A percentile compares a stretch with the other conserved stretches of the same genome.
Evolutionary conservation across 2,888 invertebrate species (phyloP).

Genomic region (Drosophila birchii): DNA sequence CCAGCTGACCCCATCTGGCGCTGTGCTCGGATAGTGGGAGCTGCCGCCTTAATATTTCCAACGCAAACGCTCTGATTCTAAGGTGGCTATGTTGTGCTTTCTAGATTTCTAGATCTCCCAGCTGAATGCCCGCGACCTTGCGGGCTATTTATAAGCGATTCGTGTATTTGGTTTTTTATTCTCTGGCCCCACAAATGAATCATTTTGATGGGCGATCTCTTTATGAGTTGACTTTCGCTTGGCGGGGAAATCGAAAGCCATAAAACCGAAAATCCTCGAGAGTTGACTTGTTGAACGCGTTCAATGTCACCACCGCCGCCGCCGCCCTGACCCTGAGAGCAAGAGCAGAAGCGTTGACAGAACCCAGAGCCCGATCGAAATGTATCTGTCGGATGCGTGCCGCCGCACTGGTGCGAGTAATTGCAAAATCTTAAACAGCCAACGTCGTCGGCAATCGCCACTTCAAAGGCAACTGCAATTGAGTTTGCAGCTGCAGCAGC

Average conservation of each 20-base stretch:
- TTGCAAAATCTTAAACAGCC: slow-evolving; percentile 54
- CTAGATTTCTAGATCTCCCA: slow-evolving; percentile 38
- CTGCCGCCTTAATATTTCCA: slow-evolving; percentile 25
- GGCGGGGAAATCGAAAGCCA: slow-evolving; percentile 38
- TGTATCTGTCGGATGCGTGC: slow-evolving; percentile 26
- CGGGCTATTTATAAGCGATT: slow-evolving; percentile 62
- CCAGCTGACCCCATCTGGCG: slow-evolving; percentile 20
- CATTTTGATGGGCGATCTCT: slow-evolving; percentile 58
- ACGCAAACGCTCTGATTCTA: slow-evolving; percentile 32
- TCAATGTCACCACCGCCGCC: slow-evolving; percentile 59
- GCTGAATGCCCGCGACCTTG: slow-evolving; percentile 63
- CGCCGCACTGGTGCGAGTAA: slow-evolving; percentile 26
- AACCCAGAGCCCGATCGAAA: slow-evolving; percentile 8
- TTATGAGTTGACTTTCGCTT: slow-evolving; percentile 58
- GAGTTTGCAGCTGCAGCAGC: slow-evolving; percentile 72
- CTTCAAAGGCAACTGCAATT: slow-evolving; percentile 69
- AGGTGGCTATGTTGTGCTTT: slow-evolving; percentile 47
- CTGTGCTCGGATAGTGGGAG: slow-evolving; percentile 15
- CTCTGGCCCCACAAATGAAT: slow-evolving; percentile 58
- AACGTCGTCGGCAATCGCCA: slow-evolving; percentile 31
- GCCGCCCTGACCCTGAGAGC: slow-evolving; percentile 41
- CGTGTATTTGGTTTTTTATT: slow-evolving; percentile 43
- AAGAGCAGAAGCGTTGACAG: slow-evolving; percentile 36
- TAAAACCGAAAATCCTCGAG: slow-evolving; percentile 44
- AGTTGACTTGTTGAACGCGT: slow-evolving; percentile 61